Evolutionary conservation across 2,113 vertebrate genomes (phyloP), one percentile per base, ranked within the genome.

Genomic region (Scomber colias): DNA sequence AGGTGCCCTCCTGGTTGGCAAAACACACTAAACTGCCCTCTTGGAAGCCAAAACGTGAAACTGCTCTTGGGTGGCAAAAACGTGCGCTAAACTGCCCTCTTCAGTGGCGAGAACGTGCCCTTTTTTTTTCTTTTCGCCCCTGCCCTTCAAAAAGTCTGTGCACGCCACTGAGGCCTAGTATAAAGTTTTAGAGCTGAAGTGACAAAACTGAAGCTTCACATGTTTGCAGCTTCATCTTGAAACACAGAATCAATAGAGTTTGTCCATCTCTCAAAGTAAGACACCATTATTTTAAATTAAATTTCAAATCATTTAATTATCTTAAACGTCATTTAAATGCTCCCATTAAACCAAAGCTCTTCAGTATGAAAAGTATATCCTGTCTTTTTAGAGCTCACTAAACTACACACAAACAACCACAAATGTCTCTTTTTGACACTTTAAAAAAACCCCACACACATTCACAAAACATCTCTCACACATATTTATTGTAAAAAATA

Each of bases 401-500:
- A n/a, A n/a, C 19, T 56, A 3, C 46, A 61, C 74, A 21, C 8
- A 40, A 24, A 74, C 51, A 60, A 16, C 3, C 62, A 80, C 48
- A 49, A 35, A 84, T 17, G 6, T 21, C 56, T 3, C n/a, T 27
- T 13, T 16, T 2, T 1, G n/a, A 81, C 68, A 83, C 21, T n/a
- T n/a, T 44, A 21, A 12, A 50, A 50, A 50, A 50, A 19, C n/a
- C n/a, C n/a, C 5, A 57, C 46, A 40, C 35, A 40, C 49, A 11
- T 1, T 0, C 54, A 83, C 76, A 82, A 71, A 71, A 89, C 72
- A 24, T 81, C 75, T 82, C 57, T 91, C 93, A 94, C 94, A 94
- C 93, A 90, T 92, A 94, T 95, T 95, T 95, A 95, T 95, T 95
- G 94, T 95, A 95, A 95, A 95, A 95, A 95, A 95, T 95, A 95